phyloP scores from a whole-genome alignment of 2,113 vertebrate genomes.

The Pantherophis guttatus region DNA sequence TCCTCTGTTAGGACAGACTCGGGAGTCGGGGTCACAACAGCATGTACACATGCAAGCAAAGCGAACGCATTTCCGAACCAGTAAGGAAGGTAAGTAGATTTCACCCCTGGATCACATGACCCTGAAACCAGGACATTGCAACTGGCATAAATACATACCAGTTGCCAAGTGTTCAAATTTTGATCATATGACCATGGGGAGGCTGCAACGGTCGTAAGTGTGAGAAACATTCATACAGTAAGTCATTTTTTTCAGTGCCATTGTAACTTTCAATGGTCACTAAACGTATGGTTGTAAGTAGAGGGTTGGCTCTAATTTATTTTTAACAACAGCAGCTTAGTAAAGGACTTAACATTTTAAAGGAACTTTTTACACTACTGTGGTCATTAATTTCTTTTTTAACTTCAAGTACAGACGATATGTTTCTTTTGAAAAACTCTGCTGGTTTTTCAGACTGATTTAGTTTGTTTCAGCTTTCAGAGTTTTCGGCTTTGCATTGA shows the following conservation, averaged over 20 bases:
- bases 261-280: neutral
- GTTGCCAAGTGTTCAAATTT: neutral
- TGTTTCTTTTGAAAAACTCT: neutral
- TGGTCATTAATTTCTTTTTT: neutral
- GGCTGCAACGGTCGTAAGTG: neutral
- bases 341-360: neutral
- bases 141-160: neutral
- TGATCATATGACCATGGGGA: neutral
- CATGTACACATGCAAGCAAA: too few species aligned
- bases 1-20: too few species aligned
- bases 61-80: too few species aligned
- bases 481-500: neutral
- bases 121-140: neutral
- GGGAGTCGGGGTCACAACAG: too few species aligned
- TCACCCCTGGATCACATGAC: too few species aligned
- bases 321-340: neutral
- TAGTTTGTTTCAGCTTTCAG: slow-evolving; percentile 6
- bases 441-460: slow-evolving; percentile 17
- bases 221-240: neutral
- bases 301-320: neutral
- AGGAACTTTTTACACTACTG: neutral
- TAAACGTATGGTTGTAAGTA: neutral
- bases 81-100: too few species aligned
- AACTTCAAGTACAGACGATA: neutral
- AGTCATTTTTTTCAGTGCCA: neutral